Percentiles rank a stretch among this genome's conserved stretches.
phyloP scores from a whole-genome alignment of 1,140 invertebrate species.

The Drosophila novamexicana region DNA sequence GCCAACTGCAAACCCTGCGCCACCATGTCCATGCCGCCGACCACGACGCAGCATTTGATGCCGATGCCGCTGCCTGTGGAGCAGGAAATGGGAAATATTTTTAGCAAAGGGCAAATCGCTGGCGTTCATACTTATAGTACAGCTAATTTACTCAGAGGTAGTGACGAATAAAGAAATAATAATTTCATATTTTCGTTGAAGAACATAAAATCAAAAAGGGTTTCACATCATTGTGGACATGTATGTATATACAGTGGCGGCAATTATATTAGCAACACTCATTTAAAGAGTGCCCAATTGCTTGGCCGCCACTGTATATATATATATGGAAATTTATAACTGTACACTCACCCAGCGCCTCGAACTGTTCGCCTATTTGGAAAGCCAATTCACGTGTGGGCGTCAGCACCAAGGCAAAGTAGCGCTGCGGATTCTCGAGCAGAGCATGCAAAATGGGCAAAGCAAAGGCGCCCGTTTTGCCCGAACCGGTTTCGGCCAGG shows the following conservation, averaged over 20 bases:
- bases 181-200: slow-evolving; percentile 74
- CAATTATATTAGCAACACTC: no score
- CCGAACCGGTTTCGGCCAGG: slow-evolving; percentile 98
- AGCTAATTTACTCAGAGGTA: slow-evolving; percentile 72
- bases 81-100: background rate
- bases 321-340: background rate
- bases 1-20: slow-evolving; percentile 95
- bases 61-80: slow-evolving; percentile 91
- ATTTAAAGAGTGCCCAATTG: no score
- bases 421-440: slow-evolving; percentile 95
- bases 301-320: background rate
- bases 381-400: slow-evolving; percentile 99
- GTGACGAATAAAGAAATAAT: slow-evolving; percentile 80
- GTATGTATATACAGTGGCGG: background rate
- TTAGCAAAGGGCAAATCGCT: background rate
- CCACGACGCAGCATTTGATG: slow-evolving; percentile 97
- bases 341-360: slow-evolving; percentile 91
- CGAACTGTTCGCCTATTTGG: slow-evolving; percentile 98
- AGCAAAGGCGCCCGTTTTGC: slow-evolving; percentile 99
- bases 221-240: slow-evolving; percentile 72
- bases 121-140: background rate
- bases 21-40: slow-evolving; percentile 99
- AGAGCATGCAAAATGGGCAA: slow-evolving; percentile 97
- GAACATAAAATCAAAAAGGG: slow-evolving; percentile 70
- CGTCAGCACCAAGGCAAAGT: slow-evolving; percentile 97